Evolutionary conservation across 2,113 vertebrate species (phyloP).

Genomic region (Panurus biarmicus): DNA sequence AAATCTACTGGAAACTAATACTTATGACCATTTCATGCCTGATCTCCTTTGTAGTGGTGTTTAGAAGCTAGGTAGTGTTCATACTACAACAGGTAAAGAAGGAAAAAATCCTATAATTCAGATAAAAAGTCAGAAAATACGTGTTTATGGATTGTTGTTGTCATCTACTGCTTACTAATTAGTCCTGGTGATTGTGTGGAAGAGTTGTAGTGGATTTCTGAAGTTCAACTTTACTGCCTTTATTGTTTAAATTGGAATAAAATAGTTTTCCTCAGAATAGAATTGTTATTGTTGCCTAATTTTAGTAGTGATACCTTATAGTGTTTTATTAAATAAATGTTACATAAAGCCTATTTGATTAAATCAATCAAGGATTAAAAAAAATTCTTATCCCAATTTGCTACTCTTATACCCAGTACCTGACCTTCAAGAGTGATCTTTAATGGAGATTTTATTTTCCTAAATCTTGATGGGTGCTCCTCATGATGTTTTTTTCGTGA

Average conservation of each 20-base stretch:
- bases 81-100: conserved; percentile 73
- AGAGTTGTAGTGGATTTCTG: not conserved
- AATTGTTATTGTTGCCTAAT: conserved; percentile 8
- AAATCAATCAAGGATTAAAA: not conserved
- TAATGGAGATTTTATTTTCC: not conserved
- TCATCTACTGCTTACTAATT: not conserved
- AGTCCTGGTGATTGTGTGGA: not conserved
- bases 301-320: not conserved
- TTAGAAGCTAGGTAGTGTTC: conserved; percentile 72
- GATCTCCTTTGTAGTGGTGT: conserved; percentile 79
- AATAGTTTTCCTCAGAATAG: not conserved
- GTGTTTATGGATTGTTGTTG: not conserved
- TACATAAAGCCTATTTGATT: not conserved
- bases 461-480: not conserved
- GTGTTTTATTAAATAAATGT: not conserved
- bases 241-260: conserved; percentile 31
- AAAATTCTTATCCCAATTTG: not conserved
- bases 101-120: conserved; percentile 28
- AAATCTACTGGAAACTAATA: conserved; percentile 99
- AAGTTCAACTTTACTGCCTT: conserved; percentile 8
- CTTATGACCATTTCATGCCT: conserved; percentile 92
- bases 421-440: not conserved
- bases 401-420: not conserved
- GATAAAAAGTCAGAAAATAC: not conserved
- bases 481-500: not conserved